Percentiles rank a stretch among this genome's conserved stretches.
These are phyloP conservation scores for Ptyas mucosa DNA, from an alignment of 2,113 vertebrate genomes.

Conservation along the genomic window DNA sequence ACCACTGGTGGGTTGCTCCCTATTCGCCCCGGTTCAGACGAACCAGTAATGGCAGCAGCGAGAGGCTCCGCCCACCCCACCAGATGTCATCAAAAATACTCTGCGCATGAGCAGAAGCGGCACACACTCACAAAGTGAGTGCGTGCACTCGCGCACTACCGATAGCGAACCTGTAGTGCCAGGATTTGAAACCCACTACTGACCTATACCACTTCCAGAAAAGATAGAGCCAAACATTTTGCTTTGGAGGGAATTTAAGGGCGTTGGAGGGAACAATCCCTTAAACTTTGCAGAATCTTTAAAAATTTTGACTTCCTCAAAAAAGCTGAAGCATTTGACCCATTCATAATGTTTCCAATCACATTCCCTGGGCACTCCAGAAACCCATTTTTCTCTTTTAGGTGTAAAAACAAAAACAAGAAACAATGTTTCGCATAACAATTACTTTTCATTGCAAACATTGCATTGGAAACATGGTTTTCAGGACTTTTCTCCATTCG, in stretches of 20 bases:
- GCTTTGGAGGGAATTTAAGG: neutral
- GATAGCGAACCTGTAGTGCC: too few species aligned
- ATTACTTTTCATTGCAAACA: neutral
- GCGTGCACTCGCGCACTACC: too few species aligned
- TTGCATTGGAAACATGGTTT: neutral
- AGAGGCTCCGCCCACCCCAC: too few species aligned
- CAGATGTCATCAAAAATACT: too few species aligned
- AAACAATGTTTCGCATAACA: neutral
- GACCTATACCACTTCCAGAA: neutral
- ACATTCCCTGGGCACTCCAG: neutral
- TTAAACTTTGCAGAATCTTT: neutral
- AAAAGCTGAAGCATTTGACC: neutral
- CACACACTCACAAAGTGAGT: too few species aligned
- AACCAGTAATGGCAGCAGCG: too few species aligned
- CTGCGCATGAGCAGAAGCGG: too few species aligned
- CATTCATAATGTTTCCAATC: neutral
- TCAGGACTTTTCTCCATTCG: neutral
- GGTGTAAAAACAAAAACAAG: neutral
- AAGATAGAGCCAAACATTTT: neutral
- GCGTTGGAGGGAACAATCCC: neutral
- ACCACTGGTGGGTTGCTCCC: neutral
- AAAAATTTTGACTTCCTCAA: neutral
- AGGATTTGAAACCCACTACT: too few species aligned
- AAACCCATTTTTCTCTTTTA: neutral
- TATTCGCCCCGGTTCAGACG: too few species aligned